phyloP scores from a whole-genome alignment of 2,888 invertebrate genomes.

The Hydrotaea cyrtoneurina region DNA sequence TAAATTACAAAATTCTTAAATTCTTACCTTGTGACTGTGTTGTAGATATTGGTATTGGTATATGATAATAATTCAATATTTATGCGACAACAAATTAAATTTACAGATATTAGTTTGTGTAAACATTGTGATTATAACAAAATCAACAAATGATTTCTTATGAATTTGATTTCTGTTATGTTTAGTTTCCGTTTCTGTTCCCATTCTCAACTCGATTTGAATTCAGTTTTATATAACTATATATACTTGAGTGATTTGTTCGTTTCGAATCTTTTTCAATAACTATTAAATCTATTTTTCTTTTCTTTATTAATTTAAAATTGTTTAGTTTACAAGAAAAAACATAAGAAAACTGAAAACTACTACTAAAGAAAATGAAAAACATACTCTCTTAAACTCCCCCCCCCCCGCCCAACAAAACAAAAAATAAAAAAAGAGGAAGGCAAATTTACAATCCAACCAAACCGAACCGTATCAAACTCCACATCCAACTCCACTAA shows the following conservation, averaged over 20 bases:
- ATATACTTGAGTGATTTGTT: conserved; percentile 1
- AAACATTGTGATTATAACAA: conserved; percentile 56
- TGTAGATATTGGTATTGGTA: conserved; percentile 65
- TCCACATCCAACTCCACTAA: conserved; percentile 9
- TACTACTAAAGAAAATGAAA: conserved; percentile 25
- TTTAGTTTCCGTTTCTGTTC: background rate
- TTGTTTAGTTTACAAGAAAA: conserved; percentile 32
- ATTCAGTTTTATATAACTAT: background rate
- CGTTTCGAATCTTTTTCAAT: background rate
- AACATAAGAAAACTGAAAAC: conserved; percentile 46
- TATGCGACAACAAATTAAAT: conserved; percentile 7
- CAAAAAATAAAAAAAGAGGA: conserved; percentile 17
- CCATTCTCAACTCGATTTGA: background rate
- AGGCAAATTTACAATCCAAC: background rate
- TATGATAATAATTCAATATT: conserved; percentile 28
- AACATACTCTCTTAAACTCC: background rate
- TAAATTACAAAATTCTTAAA: conserved; percentile 63
- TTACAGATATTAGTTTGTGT: conserved; percentile 58
- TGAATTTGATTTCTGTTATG: conserved; percentile 14
- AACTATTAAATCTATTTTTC: background rate
- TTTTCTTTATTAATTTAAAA: conserved; percentile 12
- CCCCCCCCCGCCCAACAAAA: background rate
- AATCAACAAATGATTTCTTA: conserved; percentile 23
- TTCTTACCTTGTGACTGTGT: conserved; percentile 67
- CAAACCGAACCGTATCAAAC: background rate